Evolutionary conservation across 2,888 invertebrate genomes (phyloP), one percentile per base, ranked within the genome.

Genomic region (Biston stratarius): DNA sequence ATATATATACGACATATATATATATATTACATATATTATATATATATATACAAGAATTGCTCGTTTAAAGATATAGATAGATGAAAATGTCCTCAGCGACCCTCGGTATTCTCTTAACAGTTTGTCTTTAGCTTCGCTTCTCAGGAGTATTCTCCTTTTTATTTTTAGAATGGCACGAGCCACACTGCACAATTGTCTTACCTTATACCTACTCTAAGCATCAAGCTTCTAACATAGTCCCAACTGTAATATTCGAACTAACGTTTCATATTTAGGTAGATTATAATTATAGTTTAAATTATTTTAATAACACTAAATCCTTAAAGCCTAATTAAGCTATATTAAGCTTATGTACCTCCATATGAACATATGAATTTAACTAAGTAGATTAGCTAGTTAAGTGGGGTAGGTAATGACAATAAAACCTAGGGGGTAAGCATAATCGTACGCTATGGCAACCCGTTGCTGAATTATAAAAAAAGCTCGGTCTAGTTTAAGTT

Each of bases 301-400:
- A 55, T 42, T 42, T 12, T 55, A 55, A 42, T 42, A 55, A 42
- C 24, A 55, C 55, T 55, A 42, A 34, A 53, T 10, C 38, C 6
- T 24, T 14, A 52, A 6, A 53, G 10, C 42, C 11, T 42, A 42
- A 40, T 42, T 42, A 55, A 24, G 42, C 14, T 38, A 38, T 51
- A 47, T 52, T 14, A 10, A 52, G 55, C 42, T 42, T 42, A 42
- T 24, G 12, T 24, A 11, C 11, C 42, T 6, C 11, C 12, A 34
- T n/a, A 11, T 12, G 12, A 11, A 34, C 34, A 49, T 7, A 34
- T 33, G n/a, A 6, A 11, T 7, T 5, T 38, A 52, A 1, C 14
- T 52, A 38, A 9, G 12, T 15, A n/a, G 5, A 9, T 14, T 15
- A 38, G 24, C 24, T n/a, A 52, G n/a, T 52, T 38, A 45, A n/a